A percentile compares a stretch with the other conserved stretches of the same genome.
Evolutionary conservation across 2,113 vertebrate genomes (phyloP).

Genomic region (Alligator mississippiensis): DNA sequence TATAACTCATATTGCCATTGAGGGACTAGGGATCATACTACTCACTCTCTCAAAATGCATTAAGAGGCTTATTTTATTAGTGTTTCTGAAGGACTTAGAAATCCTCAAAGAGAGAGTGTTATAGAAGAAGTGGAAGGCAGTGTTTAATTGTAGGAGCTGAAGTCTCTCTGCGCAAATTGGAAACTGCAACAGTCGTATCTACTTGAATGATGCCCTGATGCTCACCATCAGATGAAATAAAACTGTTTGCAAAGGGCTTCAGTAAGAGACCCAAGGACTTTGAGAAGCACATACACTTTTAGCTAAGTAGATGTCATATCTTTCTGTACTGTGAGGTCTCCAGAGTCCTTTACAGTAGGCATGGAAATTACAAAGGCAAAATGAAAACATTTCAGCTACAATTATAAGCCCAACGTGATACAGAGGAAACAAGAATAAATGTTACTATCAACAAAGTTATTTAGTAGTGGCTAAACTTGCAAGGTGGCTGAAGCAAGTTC

Average conservation of each 20-base stretch:
- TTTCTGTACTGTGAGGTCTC: neutral
- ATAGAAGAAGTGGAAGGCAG: no score
- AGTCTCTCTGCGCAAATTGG: neutral
- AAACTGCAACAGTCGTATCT: neutral
- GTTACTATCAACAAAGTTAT: constrained; percentile 34
- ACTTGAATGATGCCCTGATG: rapidly evolving
- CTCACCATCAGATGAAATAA: neutral
- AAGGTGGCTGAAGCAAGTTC: constrained; percentile 42
- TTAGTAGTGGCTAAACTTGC: constrained; percentile 48
- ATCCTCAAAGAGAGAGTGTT: no score
- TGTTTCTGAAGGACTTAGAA: no score
- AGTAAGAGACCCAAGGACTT: neutral
- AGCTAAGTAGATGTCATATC: neutral
- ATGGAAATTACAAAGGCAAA: neutral
- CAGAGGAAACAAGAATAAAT: neutral
- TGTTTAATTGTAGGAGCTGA: neutral
- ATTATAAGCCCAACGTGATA: neutral
- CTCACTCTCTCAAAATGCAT: no score
- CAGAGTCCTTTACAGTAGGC: neutral
- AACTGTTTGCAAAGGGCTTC: neutral
- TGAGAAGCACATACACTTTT: neutral
- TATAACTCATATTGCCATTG: no score
- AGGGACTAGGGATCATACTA: no score
- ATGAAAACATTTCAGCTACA: neutral
- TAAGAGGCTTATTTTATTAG: no score